phyloP scores from a whole-genome alignment of 2,113 vertebrate species.

The Datnioides undecimradiatus region DNA sequence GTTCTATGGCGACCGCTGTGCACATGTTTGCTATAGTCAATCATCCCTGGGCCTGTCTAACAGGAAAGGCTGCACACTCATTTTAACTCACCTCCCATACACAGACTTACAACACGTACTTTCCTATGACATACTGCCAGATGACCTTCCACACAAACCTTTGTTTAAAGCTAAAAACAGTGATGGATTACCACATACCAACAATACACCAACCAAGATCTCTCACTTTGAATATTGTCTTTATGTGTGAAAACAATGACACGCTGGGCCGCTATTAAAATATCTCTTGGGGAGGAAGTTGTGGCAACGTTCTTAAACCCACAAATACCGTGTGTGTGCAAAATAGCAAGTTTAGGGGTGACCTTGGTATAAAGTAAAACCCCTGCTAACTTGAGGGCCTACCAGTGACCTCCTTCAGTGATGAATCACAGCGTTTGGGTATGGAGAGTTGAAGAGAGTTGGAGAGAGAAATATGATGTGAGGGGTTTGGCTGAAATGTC shows the following conservation, averaged over 20 bases:
- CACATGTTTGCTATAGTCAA: no score
- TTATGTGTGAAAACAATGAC: background rate
- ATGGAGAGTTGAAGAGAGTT: background rate
- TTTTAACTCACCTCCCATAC: background rate
- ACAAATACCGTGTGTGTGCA: background rate
- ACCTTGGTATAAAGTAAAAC: background rate
- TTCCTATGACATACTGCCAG: constrained; percentile 15
- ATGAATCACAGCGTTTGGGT: background rate
- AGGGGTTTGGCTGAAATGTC: constrained; percentile 21
- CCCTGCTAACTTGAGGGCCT: background rate
- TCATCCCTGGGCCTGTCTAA: background rate
- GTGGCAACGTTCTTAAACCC: background rate
- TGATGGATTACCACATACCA: background rate
- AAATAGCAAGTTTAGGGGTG: background rate
- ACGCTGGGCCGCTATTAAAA: background rate
- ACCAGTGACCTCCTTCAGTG: background rate
- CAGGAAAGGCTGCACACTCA: background rate
- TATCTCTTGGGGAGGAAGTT: background rate
- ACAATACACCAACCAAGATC: background rate
- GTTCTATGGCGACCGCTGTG: no score
- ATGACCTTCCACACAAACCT: background rate
- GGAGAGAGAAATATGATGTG: constrained; percentile 26
- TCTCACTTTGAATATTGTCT: background rate
- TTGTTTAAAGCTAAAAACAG: background rate
- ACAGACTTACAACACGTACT: constrained; percentile 35